These are phyloP conservation scores for Leptopilina boulardi DNA, from an alignment of 1,140 invertebrate genomes.

Conservation along the genomic window DNA sequence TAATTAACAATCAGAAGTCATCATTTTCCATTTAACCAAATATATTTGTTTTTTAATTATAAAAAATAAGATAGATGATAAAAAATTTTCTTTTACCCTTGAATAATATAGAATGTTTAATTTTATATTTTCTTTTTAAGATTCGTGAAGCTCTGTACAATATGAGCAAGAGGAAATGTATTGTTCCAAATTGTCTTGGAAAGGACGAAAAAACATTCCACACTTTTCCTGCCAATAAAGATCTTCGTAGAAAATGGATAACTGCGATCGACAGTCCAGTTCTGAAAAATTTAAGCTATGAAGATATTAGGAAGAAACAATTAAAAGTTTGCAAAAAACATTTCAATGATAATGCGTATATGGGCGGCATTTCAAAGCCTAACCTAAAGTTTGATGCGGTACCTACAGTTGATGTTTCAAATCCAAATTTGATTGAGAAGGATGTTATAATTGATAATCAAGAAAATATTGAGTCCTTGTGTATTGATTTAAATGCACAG, in stretches of 20 bases:
- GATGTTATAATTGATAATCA: not conserved
- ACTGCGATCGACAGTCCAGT: not conserved
- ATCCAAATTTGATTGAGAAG: not conserved
- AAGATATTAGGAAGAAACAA: not conserved
- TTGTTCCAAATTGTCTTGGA: not conserved
- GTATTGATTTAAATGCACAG: too few species aligned
- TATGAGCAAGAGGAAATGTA: not conserved
- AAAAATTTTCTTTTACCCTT: too few species aligned
- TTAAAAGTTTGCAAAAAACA: not conserved
- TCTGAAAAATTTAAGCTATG: not conserved
- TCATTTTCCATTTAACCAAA: too few species aligned
- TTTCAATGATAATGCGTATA: not conserved
- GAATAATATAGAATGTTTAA: too few species aligned
- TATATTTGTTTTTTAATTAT: too few species aligned
- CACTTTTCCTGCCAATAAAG: not conserved
- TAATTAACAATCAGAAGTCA: too few species aligned
- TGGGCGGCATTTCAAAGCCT: not conserved
- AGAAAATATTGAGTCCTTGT: not conserved
- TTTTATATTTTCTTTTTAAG: too few species aligned
- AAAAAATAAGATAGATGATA: too few species aligned
- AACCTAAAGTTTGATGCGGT: not conserved
- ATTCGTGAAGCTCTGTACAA: too few species aligned
- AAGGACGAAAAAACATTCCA: not conserved
- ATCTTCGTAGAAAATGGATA: not conserved
- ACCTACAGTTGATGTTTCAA: not conserved